Percentiles rank a stretch among this genome's conserved stretches.
Conservation (phyloP, 2,888 invertebrate genomes). For the Lasioglossum pauxillum region DNA sequence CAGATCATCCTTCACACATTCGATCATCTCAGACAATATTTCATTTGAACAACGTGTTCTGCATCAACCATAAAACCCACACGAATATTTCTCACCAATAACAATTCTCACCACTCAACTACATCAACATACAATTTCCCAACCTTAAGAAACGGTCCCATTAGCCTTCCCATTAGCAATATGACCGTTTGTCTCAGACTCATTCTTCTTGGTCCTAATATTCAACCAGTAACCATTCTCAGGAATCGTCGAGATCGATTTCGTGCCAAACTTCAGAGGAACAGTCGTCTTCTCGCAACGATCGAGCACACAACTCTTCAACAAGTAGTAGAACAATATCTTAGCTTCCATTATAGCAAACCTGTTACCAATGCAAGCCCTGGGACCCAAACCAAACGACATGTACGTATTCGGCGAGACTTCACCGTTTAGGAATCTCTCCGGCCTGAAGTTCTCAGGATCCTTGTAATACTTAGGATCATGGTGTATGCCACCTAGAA, state of each 20-base stretch:
- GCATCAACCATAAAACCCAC: too few species aligned
- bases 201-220: not conserved
- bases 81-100: too few species aligned
- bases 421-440: conserved; percentile 77
- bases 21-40: too few species aligned
- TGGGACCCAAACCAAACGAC: conserved; percentile 77
- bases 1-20: not conserved
- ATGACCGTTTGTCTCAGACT: not conserved
- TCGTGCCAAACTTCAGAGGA: conserved; percentile 77
- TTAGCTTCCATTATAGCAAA: conserved; percentile 82
- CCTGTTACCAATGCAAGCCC: conserved; percentile 80
- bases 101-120: too few species aligned
- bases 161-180: not conserved
- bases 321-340: conserved; percentile 67
- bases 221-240: conserved; percentile 73
- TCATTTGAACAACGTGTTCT: too few species aligned
- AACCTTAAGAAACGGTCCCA: not conserved
- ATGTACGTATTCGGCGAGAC: conserved; percentile 55
- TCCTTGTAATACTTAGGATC: conserved; percentile 80
- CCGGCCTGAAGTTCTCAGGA: conserved; percentile 82
- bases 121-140: too few species aligned
- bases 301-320: conserved; percentile 65
- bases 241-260: conserved; percentile 41
- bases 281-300: conserved; percentile 83
- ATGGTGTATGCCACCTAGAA: conserved; percentile 76